A percentile compares a stretch with the other conserved stretches of the same genome.
phyloP scores from a whole-genome alignment of 1,140 invertebrate genomes.

The Drosophila kohkoa region DNA sequence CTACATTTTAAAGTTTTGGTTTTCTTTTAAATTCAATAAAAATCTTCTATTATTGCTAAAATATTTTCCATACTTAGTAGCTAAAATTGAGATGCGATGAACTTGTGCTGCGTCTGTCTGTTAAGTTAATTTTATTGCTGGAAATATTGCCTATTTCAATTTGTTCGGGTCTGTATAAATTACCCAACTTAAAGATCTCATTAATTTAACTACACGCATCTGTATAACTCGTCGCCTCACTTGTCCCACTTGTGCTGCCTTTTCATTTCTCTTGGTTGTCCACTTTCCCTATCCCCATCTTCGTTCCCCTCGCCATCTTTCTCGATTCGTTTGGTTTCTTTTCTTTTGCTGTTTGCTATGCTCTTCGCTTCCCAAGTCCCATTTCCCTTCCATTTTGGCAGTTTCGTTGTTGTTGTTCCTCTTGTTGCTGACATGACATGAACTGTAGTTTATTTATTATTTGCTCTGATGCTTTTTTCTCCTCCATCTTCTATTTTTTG shows the following conservation, averaged over 20 bases:
- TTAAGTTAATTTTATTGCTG: constrained; percentile 21
- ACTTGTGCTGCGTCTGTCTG: neutral
- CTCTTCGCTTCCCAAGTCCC: constrained; percentile 22
- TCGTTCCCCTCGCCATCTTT: neutral
- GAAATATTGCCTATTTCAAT: constrained; percentile 42
- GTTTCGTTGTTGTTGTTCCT: constrained; percentile 39
- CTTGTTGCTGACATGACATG: constrained; percentile 55
- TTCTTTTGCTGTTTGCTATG: constrained; percentile 22
- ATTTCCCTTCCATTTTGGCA: constrained; percentile 39
- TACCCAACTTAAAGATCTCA: constrained; percentile 43
- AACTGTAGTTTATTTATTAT: constrained; percentile 61
- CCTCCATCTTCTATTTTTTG: neutral
- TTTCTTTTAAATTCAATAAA: neutral
- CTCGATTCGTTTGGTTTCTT: constrained; percentile 5
- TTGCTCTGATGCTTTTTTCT: constrained; percentile 35
- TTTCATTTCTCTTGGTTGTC: neutral
- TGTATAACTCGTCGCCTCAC: constrained; percentile 29
- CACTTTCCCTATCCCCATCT: neutral
- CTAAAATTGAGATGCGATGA: neutral
- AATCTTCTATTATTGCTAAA: no score
- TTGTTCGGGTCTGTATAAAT: constrained; percentile 38
- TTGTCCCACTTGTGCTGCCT: constrained; percentile 13
- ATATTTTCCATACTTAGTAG: neutral
- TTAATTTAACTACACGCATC: constrained; percentile 53
- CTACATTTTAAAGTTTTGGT: neutral